Evolutionary conservation across 2,888 invertebrate genomes (phyloP).

Genomic region (Idaea straminata): DNA sequence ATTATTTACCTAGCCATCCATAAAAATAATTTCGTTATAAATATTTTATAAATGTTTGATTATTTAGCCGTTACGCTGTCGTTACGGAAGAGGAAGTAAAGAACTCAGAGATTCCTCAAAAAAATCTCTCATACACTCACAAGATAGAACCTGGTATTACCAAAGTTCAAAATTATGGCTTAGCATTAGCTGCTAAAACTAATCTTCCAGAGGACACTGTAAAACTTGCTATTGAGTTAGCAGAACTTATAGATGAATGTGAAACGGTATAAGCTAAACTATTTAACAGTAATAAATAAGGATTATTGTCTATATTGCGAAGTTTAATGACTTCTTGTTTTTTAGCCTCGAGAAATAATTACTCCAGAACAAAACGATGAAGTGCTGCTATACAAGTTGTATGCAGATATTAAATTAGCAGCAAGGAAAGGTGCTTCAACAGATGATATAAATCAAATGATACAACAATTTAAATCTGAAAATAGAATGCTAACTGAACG

Average conservation of each 20-base stretch:
- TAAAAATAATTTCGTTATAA: neutral
- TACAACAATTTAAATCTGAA: constrained; percentile 54
- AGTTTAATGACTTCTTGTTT: constrained; percentile 1
- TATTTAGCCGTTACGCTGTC: constrained; percentile 58
- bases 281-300: neutral
- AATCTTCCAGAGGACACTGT: constrained; percentile 81
- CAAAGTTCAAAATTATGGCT: constrained; percentile 82
- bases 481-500: constrained; percentile 49
- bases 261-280: constrained; percentile 52
- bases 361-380: constrained; percentile 46
- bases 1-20: neutral
- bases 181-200: constrained; percentile 82
- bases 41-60: neutral
- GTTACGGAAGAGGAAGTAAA: constrained; percentile 55
- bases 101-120: constrained; percentile 38
- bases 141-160: constrained; percentile 81
- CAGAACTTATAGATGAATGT: constrained; percentile 55
- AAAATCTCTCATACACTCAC: constrained; percentile 82
- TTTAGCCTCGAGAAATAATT: constrained; percentile 50
- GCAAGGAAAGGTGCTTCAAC: constrained; percentile 43
- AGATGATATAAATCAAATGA: constrained; percentile 35
- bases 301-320: neutral
- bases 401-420: constrained; percentile 55
- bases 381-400: constrained; percentile 53
- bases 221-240: constrained; percentile 71